Conservation (phyloP, 2,888 invertebrate species). For the Tetheella fluctuosa region DNA sequence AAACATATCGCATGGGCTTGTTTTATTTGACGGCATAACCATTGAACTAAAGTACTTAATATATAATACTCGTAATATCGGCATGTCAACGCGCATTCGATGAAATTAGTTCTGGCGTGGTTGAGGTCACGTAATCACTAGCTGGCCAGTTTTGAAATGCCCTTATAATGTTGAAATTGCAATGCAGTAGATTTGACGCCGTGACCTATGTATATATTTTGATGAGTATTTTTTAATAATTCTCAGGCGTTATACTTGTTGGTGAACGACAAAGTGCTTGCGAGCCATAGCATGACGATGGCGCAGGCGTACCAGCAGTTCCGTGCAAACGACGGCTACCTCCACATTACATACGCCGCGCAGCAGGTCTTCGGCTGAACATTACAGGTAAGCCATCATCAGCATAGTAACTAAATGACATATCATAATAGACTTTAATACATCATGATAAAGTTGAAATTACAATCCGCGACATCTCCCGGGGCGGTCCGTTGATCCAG, state of each 20-base stretch:
- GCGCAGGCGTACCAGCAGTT: slow-evolving; percentile 92
- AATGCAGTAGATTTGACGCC: no score
- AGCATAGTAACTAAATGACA: not conserved
- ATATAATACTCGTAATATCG: no score
- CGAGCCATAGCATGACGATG: slow-evolving; percentile 91
- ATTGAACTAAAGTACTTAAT: no score
- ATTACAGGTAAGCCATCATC: slow-evolving; percentile 29
- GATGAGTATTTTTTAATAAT: slow-evolving; percentile 14
- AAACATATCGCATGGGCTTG: no score
- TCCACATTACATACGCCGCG: slow-evolving; percentile 94
- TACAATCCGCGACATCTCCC: not conserved
- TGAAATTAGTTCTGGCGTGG: no score
- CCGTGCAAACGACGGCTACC: slow-evolving; percentile 91
- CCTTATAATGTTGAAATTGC: no score
- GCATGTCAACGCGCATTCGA: no score
- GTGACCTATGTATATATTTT: no score
- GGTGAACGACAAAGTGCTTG: slow-evolving; percentile 91
- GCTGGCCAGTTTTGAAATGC: no score
- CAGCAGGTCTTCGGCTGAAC: slow-evolving; percentile 87
- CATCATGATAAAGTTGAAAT: not conserved
- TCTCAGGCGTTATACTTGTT: slow-evolving; percentile 90
- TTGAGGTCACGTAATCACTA: no score
- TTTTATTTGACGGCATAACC: no score
- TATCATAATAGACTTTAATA: not conserved
- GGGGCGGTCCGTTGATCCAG: no score